Evolutionary conservation across 2,888 invertebrate genomes (phyloP).

Genomic region (Aquatica leii): DNA sequence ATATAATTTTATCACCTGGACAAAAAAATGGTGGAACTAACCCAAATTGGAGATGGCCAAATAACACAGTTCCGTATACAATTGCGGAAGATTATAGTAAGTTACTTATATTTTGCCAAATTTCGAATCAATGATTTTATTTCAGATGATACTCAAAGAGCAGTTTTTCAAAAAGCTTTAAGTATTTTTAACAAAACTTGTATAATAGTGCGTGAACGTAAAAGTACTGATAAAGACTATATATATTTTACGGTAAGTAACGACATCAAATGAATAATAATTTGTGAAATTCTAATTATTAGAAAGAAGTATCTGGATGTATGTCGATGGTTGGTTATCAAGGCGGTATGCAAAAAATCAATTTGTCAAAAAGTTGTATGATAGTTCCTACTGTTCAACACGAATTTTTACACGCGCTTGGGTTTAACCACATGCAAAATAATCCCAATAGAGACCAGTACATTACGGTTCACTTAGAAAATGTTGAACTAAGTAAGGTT

Average conservation of each 20-base stretch:
- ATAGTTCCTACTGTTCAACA: constrained; percentile 73
- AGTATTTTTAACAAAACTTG: constrained; percentile 22
- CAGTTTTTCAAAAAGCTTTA: too few species aligned
- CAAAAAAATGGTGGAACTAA: not conserved
- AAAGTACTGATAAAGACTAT: constrained; percentile 12
- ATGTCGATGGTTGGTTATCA: constrained; percentile 6
- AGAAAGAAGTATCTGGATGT: constrained; percentile 17
- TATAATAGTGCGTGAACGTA: constrained; percentile 9
- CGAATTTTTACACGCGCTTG: constrained; percentile 81
- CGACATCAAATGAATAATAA: too few species aligned
- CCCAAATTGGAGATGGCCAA: not conserved
- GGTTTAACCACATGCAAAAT: constrained; percentile 87
- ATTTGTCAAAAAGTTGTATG: constrained; percentile 18
- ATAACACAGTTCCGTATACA: not conserved
- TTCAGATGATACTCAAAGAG: too few species aligned
- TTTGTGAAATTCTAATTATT: too few species aligned
- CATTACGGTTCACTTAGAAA: constrained; percentile 77
- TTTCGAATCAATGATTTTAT: too few species aligned
- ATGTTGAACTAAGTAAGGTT: too few species aligned
- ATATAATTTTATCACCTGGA: not conserved
- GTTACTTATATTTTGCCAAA: too few species aligned
- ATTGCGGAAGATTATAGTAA: constrained; percentile 3
- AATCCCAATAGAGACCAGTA: constrained; percentile 80
- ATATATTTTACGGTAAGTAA: constrained; percentile 22
- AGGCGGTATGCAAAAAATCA: constrained; percentile 13